These are phyloP conservation scores for Dolomedes plantarius DNA, from an alignment of 2,888 invertebrate species.

Conservation along the genomic window DNA sequence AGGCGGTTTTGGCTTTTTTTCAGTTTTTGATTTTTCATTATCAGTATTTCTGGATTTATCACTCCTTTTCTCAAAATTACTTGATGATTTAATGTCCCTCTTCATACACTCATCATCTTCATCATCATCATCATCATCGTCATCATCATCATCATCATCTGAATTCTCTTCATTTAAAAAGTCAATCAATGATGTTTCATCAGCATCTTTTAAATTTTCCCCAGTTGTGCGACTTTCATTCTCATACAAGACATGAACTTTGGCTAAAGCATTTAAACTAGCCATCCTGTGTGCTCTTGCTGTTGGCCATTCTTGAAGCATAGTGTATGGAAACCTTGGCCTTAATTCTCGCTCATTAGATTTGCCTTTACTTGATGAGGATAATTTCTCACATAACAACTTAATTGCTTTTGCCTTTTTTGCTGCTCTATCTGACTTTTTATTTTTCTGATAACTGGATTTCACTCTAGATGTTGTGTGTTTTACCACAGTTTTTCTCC, in stretches of 20 bases:
- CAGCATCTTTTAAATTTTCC: constrained; percentile 52
- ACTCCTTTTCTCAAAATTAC: constrained; percentile 5
- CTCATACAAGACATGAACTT: constrained; percentile 93
- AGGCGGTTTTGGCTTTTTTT: constrained; percentile 28
- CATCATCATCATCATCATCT: constrained; percentile 27
- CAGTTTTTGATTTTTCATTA: constrained; percentile 21
- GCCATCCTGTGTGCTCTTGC: constrained; percentile 82
- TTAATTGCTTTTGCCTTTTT: constrained; percentile 64
- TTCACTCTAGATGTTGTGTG: constrained; percentile 53
- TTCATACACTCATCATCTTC: constrained; percentile 21
- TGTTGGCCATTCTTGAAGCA: constrained; percentile 64
- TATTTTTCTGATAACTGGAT: constrained; percentile 21
- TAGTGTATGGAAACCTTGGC: constrained; percentile 66
- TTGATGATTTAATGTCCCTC: constrained; percentile 8
- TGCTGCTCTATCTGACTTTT: constrained; percentile 43
- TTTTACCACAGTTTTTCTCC: constrained; percentile 42
- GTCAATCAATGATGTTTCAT: constrained; percentile 55
- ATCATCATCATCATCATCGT: constrained; percentile 11
- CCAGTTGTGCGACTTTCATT: constrained; percentile 81
- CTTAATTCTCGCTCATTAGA: constrained; percentile 42
- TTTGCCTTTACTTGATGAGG: constrained; percentile 33
- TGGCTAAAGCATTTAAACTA: constrained; percentile 90
- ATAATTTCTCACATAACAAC: constrained; percentile 54
- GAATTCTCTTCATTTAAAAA: constrained; percentile 49
- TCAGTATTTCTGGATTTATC: constrained; percentile 34